These are phyloP conservation scores for Muraenolepis orangiensis DNA, from an alignment of 2,797 vertebrate species.

Conservation along the genomic window DNA sequence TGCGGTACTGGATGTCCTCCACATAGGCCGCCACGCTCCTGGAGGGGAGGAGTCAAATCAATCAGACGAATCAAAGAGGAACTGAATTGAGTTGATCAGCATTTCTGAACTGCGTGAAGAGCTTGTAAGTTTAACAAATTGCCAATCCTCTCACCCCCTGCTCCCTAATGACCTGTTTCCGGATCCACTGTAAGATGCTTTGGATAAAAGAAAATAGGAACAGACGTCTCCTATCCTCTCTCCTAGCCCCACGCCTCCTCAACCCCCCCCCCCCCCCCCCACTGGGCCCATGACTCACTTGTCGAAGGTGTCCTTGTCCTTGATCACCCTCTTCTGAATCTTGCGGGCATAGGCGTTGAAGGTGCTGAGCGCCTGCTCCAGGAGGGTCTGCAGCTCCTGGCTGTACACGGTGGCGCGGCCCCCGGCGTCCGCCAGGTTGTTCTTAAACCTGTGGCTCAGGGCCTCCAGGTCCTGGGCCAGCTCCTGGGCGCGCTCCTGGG, in stretches of 20 bases:
- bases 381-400: constrained; percentile 68
- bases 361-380: constrained; percentile 75
- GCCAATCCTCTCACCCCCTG: not conserved
- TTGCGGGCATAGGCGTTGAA: constrained; percentile 70
- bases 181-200: not conserved
- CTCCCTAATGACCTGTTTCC: not conserved
- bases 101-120: not conserved
- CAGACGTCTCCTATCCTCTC: too few species aligned
- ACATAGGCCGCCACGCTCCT: constrained; percentile 63
- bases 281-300: constrained; percentile 53
- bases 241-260: too few species aligned
- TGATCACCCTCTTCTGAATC: constrained; percentile 76
- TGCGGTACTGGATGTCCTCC: constrained; percentile 45
- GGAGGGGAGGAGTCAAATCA: too few species aligned
- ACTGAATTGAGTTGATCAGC: not conserved
- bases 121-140: not conserved
- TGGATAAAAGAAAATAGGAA: not conserved
- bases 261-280: too few species aligned
- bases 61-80: not conserved
- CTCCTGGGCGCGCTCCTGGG: constrained; percentile 47
- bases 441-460: constrained; percentile 49
- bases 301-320: constrained; percentile 74
- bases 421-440: constrained; percentile 66
- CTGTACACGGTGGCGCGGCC: constrained; percentile 66
- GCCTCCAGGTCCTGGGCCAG: constrained; percentile 65